A percentile compares a stretch with the other conserved stretches of the same genome.
These are phyloP conservation scores for Pollenia labialis DNA, from an alignment of 2,888 invertebrate genomes.

Conservation along the genomic window DNA sequence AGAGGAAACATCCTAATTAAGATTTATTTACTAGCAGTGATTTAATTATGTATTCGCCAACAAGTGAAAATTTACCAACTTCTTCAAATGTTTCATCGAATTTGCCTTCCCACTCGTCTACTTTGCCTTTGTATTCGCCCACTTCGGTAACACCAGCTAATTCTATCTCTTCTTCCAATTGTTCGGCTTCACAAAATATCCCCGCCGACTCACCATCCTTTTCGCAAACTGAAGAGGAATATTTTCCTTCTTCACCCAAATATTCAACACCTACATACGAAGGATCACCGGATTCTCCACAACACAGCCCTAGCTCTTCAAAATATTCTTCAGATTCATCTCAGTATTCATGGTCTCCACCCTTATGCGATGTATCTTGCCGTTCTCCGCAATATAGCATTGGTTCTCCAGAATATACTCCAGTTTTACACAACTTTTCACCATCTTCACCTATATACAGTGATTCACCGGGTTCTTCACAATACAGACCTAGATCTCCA, in stretches of 20 bases:
- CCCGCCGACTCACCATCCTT: constrained; percentile 90
- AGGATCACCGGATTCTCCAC: constrained; percentile 92
- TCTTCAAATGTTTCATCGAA: constrained; percentile 92
- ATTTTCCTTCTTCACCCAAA: constrained; percentile 91
- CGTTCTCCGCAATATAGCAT: too few species aligned
- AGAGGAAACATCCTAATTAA: too few species aligned
- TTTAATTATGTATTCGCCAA: constrained; percentile 85
- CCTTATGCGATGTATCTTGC: too few species aligned
- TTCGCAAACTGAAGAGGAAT: constrained; percentile 92
- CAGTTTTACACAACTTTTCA: too few species aligned
- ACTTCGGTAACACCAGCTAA: constrained; percentile 89
- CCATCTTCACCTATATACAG: too few species aligned
- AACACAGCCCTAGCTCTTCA: constrained; percentile 94
- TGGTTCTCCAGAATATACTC: too few species aligned
- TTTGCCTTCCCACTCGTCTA: constrained; percentile 92
- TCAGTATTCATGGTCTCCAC: constrained; percentile 86
- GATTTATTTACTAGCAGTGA: constrained; percentile 84
- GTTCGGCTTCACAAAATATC: constrained; percentile 86
- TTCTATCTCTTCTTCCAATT: constrained; percentile 85
- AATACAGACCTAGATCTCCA: too few species aligned
- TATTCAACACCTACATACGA: constrained; percentile 92
- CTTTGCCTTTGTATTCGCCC: constrained; percentile 90
- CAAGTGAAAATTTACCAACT: constrained; percentile 89
- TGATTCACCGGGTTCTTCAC: too few species aligned
- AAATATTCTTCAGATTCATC: constrained; percentile 93